Conservation (phyloP, 2,113 vertebrate species). For the Arenaria interpres region DNA sequence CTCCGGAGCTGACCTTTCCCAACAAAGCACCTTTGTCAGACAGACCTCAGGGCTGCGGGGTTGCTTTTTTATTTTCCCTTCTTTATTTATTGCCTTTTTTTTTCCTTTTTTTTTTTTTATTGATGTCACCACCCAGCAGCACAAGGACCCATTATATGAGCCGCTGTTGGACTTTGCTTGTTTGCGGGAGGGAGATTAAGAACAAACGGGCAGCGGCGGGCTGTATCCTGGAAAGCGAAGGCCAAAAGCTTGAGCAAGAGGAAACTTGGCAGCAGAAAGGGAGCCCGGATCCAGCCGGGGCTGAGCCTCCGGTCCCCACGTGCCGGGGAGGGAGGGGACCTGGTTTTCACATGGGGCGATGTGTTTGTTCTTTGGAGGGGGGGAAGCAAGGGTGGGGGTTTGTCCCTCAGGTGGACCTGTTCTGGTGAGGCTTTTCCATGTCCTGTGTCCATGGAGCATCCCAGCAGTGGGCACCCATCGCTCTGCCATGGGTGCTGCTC, state of each 20-base stretch:
- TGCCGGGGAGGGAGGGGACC: not conserved
- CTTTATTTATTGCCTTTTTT: not conserved
- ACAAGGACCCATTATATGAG: not conserved
- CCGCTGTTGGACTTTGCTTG: not conserved
- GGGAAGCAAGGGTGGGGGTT: not conserved
- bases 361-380: not conserved
- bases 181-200: not conserved
- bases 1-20: not conserved
- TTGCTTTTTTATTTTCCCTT: not conserved
- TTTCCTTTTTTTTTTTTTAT: not conserved
- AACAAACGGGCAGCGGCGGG: not conserved
- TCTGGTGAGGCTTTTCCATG: not conserved
- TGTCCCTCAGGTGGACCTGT: too few species aligned
- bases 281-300: accelerated
- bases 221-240: not conserved
- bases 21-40: slow-evolving; percentile 26
- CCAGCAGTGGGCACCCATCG: not conserved
- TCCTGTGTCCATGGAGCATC: not conserved
- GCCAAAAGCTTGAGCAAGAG: not conserved
- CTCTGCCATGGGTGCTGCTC: not conserved
- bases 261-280: not conserved
- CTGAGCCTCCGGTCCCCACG: not conserved
- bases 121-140: not conserved
- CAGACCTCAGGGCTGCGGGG: not conserved
- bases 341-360: accelerated